Evolutionary conservation across 2,888 invertebrate species (phyloP), one percentile per base, ranked within the genome.

Genomic region (Ditula angustiorana): DNA sequence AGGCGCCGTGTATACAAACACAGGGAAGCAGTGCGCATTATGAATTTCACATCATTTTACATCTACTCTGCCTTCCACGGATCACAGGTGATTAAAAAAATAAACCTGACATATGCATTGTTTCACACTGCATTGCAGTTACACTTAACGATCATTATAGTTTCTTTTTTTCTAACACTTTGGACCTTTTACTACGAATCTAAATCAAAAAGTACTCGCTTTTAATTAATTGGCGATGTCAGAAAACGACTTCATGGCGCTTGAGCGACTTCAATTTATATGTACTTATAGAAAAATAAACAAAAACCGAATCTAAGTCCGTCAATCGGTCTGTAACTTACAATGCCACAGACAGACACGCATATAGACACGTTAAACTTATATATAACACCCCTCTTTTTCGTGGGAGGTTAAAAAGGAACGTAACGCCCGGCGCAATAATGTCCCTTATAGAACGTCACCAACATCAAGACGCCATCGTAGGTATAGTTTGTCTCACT

Each of bases 61-160:
- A 28, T 56, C 49, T 26, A 13, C n/a, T 62, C 50, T 62, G 41
- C 60, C 65, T 68, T 67, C 64, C 61, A 64, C 70, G 64, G 71
- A 76, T 76, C 75, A 77, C 73, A 76, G 67, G 73, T 74, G 69
- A 70, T 69, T 71, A 71, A 68, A 73, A 77, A 80, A 76, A 74
- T 69, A 72, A 71, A 72, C 71, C 64, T 74, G 68, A 73, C 73
- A 73, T 73, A 74, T 77, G 77, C 78, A 77, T 78, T 76, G 73
- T 73, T 69, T 71, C 67, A 73, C 75, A 82, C 81, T 81, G 81
- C 83, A 82, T 81, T 81, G 81, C 82, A 83, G 80, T 78, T 80
- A 81, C 80, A 71, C 68, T 73, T 74, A 69, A 69, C 70, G 47
- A 58, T 49, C 64, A 61, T 67, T 49, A 61, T 66, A 63, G n/a